Evolutionary conservation across 92 coral and sea anemone genomes (phyloP).

Genomic region (Zoanthus sociatus): DNA sequence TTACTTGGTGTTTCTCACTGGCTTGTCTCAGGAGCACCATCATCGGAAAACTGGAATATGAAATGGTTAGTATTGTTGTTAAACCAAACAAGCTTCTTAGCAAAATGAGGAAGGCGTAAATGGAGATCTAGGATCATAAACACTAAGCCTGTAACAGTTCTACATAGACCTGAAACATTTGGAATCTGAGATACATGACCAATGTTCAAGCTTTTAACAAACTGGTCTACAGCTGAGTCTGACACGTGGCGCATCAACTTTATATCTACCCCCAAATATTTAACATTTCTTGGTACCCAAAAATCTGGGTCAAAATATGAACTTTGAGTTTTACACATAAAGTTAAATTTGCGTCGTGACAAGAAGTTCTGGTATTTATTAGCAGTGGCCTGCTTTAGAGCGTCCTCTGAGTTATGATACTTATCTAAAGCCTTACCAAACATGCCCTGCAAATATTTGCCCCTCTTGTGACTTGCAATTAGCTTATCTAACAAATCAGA

Average conservation of each 20-base stretch:
- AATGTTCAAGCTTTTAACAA: constrained; percentile 65
- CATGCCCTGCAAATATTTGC: background rate
- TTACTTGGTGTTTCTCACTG: constrained; percentile 59
- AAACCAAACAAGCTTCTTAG: constrained; percentile 55
- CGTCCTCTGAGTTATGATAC: background rate
- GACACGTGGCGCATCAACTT: background rate
- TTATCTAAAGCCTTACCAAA: background rate
- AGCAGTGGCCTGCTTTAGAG: background rate
- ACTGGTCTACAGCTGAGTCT: constrained; percentile 44
- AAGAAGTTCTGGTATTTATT: background rate
- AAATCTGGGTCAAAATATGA: constrained; percentile 31
- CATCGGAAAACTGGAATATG: constrained; percentile 65
- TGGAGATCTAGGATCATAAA: constrained; percentile 65
- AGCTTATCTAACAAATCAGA: background rate
- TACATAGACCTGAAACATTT: constrained; percentile 48
- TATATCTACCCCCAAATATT: background rate
- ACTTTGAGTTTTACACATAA: background rate
- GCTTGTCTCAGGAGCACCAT: constrained; percentile 68
- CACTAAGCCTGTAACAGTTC: constrained; percentile 64
- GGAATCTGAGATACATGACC: too few species aligned
- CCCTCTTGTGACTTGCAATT: background rate
- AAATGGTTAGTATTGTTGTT: constrained; percentile 66
- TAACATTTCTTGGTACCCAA: constrained; percentile 19
- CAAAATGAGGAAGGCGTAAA: constrained; percentile 54
- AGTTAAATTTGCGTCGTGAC: background rate